Conservation (phyloP, 1,140 invertebrate species). For the Procambarus virginalis region DNA sequence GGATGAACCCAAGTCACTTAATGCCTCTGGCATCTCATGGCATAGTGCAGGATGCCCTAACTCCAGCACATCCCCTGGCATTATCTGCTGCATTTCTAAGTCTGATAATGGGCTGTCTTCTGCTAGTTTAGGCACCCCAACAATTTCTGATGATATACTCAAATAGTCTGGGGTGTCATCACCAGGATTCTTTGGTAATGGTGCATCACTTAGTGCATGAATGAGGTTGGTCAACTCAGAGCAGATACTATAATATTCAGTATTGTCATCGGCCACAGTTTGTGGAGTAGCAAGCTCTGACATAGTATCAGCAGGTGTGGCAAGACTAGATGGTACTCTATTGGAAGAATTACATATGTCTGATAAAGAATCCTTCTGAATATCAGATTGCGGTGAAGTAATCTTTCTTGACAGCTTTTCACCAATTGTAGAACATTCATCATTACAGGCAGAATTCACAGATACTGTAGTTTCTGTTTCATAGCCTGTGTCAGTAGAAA, state of each 20-base stretch:
- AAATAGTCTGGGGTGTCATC: constrained; percentile 46
- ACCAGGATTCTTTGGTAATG: constrained; percentile 16
- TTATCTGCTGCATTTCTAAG: constrained; percentile 11
- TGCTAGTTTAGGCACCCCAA: constrained; percentile 1
- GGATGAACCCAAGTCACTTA: constrained; percentile 4
- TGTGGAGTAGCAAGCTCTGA: constrained; percentile 30
- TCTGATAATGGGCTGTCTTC: constrained; percentile 46
- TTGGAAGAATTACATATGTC: constrained; percentile 9
- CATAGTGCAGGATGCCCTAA: not conserved
- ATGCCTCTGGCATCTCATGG: not conserved
- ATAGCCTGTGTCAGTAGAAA: constrained; percentile 60
- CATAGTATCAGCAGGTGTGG: not conserved
- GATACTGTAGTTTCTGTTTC: constrained; percentile 45
- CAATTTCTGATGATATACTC: constrained; percentile 38
- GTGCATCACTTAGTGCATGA: constrained; percentile 1
- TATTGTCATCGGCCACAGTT: constrained; percentile 36
- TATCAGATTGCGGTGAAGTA: not conserved
- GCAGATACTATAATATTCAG: constrained; percentile 46
- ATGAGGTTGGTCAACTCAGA: constrained; percentile 35
- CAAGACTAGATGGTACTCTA: constrained; percentile 2
- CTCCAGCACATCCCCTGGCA: not conserved
- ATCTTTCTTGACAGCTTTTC: not conserved
- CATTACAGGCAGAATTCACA: constrained; percentile 8
- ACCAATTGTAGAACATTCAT: constrained; percentile 22
- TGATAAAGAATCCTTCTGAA: not conserved